These are phyloP conservation scores for Dallia pectoralis DNA, from an alignment of 2,797 vertebrate species.

Conservation along the genomic window DNA sequence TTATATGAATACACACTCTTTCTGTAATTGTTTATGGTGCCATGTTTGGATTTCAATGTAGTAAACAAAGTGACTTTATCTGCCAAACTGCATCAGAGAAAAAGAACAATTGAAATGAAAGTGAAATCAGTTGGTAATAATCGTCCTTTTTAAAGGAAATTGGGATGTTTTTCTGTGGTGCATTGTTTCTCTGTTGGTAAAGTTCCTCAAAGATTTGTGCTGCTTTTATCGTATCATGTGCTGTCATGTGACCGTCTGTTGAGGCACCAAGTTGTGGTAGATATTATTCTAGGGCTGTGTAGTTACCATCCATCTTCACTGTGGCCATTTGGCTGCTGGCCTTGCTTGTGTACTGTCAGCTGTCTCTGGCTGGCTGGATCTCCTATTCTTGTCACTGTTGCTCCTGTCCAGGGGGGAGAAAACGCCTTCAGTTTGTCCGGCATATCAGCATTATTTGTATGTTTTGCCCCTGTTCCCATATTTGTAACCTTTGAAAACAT, in stretches of 20 bases:
- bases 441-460: conserved; percentile 2
- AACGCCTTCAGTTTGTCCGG: not conserved
- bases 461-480: not conserved
- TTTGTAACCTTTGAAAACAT: not conserved
- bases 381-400: not conserved
- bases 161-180: not conserved
- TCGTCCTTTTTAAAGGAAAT: too few species aligned
- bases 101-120: too few species aligned
- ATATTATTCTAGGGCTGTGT: not conserved
- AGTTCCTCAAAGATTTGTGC: not conserved
- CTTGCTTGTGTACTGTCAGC: not conserved
- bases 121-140: too few species aligned
- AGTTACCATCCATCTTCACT: too few species aligned
- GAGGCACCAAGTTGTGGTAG: not conserved
- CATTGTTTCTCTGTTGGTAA: not conserved
- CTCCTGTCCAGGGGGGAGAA: not conserved
- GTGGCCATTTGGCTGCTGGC: not conserved
- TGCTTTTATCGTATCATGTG: not conserved
- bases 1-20: too few species aligned
- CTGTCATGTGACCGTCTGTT: not conserved
- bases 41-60: too few species aligned
- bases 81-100: too few species aligned
- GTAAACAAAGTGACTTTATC: too few species aligned
- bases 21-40: too few species aligned
- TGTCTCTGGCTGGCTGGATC: not conserved